Evolutionary conservation across 2,797 vertebrate species (phyloP), one percentile per base, ranked within the genome.

Genomic region (Sitta carolinensis): DNA sequence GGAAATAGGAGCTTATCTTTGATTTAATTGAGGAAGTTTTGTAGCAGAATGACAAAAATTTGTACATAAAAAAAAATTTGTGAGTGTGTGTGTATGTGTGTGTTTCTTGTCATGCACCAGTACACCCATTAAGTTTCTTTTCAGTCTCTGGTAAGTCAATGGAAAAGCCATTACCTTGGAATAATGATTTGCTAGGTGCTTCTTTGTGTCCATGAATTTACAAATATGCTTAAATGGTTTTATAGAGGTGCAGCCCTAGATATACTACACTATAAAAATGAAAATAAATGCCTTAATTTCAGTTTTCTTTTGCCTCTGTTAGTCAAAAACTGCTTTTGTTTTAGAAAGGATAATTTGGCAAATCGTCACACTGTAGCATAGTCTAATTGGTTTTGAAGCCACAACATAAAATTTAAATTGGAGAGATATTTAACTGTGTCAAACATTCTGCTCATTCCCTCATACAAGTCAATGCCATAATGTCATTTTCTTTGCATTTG

Each of bases 321-420:
- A 91, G 32, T 86, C 48, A 92, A 95, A 94, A 89, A 7, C 45
- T 75, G 61, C 54, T 94, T 93, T 81, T 92, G 38, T 83, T 93
- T 89, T 72, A 58, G 34, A 40, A 79, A 77, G 30, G 68, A 54
- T 89, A 79, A 82, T 93, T 86, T 89, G 81, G 74, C 13, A 50
- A 82, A 67, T 82, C 93, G 90, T 89, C 64, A 50, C 45, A 70
- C 80, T 93, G 77, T 74, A 69, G 77, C 42, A 1, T 36, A 76
- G 48, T 50, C 86, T 94, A 95, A 96, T 95, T 90, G 74, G 45
- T 84, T 96, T 93, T 89, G 84, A 84, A 93, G 62, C 38, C 3
- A 1, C 38, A 47, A 63, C 57, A 80, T 90, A 73, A 93, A 95
- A 84, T 80, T 91, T 87, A 77, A 93, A 92, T 84, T 77, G 57